Percentiles rank a stretch among this genome's conserved stretches.
Conservation (phyloP, 1,140 invertebrate genomes). For the Archegozetes longisetosus region DNA sequence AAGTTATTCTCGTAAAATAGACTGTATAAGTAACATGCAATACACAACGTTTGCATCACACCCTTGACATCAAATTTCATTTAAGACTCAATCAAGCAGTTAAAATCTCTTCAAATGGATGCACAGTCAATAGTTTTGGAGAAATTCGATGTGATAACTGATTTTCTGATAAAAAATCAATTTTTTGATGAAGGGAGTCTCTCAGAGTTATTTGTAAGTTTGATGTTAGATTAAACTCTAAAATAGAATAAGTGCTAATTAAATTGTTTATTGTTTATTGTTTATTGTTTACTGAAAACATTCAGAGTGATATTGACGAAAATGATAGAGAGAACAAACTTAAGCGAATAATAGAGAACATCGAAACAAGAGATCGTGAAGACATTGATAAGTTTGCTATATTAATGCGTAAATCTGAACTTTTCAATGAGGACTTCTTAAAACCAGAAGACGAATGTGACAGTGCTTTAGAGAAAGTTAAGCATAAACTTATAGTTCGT, state of each 20-base stretch:
- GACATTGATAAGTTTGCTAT: not conserved
- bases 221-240: not conserved
- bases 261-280: not conserved
- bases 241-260: no score
- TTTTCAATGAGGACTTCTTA: no score
- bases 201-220: not conserved
- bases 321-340: not conserved
- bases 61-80: no score
- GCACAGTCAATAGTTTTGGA: not conserved
- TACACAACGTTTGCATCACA: no score
- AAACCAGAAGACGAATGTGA: not conserved
- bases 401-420: not conserved
- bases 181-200: not conserved
- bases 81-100: no score
- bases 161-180: not conserved
- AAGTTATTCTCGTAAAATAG: no score
- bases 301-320: not conserved
- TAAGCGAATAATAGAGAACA: not conserved
- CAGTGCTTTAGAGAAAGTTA: not conserved
- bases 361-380: not conserved
- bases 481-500: not conserved
- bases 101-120: no score
- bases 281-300: not conserved
- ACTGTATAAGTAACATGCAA: no score
- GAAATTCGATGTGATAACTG: not conserved